phyloP scores from a whole-genome alignment of 1,140 invertebrate genomes.

The Leptinotarsa defecta region DNA sequence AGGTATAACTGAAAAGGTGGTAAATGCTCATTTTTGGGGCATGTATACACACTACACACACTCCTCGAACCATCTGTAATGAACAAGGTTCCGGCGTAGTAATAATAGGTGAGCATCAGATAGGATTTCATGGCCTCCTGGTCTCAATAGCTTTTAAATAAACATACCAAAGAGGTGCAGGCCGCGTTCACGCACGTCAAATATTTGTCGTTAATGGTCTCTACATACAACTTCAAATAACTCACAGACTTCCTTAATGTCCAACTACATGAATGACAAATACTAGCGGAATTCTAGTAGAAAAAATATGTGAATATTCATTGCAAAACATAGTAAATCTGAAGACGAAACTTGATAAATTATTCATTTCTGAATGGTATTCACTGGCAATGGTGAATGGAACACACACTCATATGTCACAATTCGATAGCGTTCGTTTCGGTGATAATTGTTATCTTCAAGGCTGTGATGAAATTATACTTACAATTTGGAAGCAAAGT shows the following conservation, averaged over 20 bases:
- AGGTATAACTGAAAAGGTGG: constrained; percentile 36
- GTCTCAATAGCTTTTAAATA: constrained; percentile 13
- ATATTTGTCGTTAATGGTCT: constrained; percentile 48
- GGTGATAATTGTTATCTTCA: no score
- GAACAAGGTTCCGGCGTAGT: constrained; percentile 20
- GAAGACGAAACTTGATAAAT: no score
- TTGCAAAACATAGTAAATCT: no score
- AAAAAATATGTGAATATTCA: no score
- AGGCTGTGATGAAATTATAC: no score
- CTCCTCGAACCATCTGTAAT: constrained; percentile 27
- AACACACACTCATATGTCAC: no score
- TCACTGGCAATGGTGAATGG: no score
- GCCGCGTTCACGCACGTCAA: constrained; percentile 36
- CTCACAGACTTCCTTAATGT: constrained; percentile 46
- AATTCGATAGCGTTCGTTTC: no score
- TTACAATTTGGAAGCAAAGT: no score
- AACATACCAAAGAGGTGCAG: constrained; percentile 10
- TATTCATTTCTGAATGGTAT: no score
- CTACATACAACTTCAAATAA: constrained; percentile 46
- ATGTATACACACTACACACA: neutral
- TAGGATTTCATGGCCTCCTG: constrained; percentile 24
- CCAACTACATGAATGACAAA: constrained; percentile 44
- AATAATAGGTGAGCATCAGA: constrained; percentile 31
- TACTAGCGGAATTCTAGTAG: constrained; percentile 32
- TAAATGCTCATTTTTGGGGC: constrained; percentile 31